Base-by-base conservation (phyloP, 1,140 invertebrate species). In the Geopemphigus sp. region DNA sequence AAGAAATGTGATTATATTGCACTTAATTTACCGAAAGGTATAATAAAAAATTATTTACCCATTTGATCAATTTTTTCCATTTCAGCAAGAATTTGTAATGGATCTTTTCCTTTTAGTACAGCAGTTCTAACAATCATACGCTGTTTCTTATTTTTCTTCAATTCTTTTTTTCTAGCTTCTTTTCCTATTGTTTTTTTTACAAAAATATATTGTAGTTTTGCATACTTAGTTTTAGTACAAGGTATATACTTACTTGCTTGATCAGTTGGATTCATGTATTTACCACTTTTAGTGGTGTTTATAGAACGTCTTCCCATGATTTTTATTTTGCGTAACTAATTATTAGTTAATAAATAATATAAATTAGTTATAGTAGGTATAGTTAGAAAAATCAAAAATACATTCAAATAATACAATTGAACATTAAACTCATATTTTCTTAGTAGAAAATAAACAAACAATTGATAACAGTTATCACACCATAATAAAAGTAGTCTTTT, bases 221-320 rank as follows among this genome's bases (percentile, higher is more conserved):
- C 26, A 63, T 64, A 59, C 19, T 63, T 61, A 1, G 26, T 50
- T 50, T 12, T 50, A 50, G 14, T 80, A 45, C 47, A 64, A 26
- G 68, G 47, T 61, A 63, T 80, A 64, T 85, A 94, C 94, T 94
- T 92, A 96, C 95, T 88, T 80, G 96, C 96, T 92, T 98, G 96
- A 87, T 99, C 97, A 8, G 96, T 98, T 29, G 97, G 97, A 88
- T 99, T 98, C 96, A 98, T 98, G 84, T 97, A 98, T 90, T 98
- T 98, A 85, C 97, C 97, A 96, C 96, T 98, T 89, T 98, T 98
- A 45, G 97, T 98, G 91, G 95, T 97, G 88, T 97, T 98, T 83
- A 98, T 98, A 64, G 95, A 97, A 83, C 96, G 89, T 81, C 95
- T 90, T 73, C 96, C 96, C 96, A 98, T 98, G 83, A 89, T 92